Base-by-base conservation (phyloP, 2,113 vertebrate genomes). In the Leiothrix lutea region DNA sequence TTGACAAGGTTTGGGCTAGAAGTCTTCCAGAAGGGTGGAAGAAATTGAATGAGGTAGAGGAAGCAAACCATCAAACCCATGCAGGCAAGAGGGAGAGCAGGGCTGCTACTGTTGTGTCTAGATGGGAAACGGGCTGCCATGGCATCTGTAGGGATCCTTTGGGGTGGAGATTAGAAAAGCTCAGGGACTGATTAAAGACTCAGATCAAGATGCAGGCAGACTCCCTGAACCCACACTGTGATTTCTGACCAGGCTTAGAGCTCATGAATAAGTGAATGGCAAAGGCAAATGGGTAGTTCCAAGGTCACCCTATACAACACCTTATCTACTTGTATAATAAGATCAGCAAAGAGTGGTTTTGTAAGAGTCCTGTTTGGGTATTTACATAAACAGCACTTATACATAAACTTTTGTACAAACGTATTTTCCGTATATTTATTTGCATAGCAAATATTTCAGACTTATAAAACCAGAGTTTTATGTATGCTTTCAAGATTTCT, bases 401-500 rank as follows among this genome's bases (percentile, higher is more conserved):
- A 19, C 1, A 57, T 17, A 38, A 57, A 8, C 2, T 45, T 73
- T 8, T 35, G 15, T 40, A 20, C 36, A n/a, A 65, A 45, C 6
- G 48, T 11, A 8, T 73, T 67, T 56, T 92, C 23, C 64, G 21
- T 40, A 16, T 14, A 36, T 75, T 67, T 78, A 64, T 81, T 94
- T 82, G 50, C 47, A 54, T 12, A 64, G 44, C 56, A 86, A 90
- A 88, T 15, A n/a, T 31, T 20, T 71, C 75, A 3, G 28, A 18
- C 65, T 62, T 79, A 24, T 73, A 78, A 92, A 75, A 38, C 11
- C 22, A 74, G 44, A 85, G 82, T 88, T 96, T 94, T 44, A 87
- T 81, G 89, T 73, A 40, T 28, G 51, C 36, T 94, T 97, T 96
- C 24, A 91, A 94, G 64, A 94, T 94, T 94, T 70, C 61, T 95